Evolutionary conservation across 2,888 invertebrate genomes (phyloP).

Genomic region (Alentia gelatinosa): DNA sequence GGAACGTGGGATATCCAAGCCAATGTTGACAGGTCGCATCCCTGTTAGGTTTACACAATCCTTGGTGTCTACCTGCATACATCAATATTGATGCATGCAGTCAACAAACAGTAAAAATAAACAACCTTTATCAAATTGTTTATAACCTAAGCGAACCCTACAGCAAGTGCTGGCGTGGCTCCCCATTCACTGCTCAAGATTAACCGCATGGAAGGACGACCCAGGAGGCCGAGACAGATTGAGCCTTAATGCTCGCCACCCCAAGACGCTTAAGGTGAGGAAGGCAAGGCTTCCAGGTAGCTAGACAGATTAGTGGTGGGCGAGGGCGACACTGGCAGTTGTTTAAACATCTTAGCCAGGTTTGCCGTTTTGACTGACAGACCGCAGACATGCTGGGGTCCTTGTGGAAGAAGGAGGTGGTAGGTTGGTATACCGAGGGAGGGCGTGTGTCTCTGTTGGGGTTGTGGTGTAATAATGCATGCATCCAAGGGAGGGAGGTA

Average conservation of each 20-base stretch:
- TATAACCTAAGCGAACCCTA: neutral
- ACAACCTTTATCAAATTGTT: conserved; percentile 36
- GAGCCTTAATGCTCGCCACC: neutral
- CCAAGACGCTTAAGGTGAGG: neutral
- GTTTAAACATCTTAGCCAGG: neutral
- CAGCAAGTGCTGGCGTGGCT: neutral
- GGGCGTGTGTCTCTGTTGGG: too few species aligned
- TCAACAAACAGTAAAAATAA: conserved; percentile 33
- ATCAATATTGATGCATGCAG: conserved; percentile 17
- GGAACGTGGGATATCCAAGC: neutral
- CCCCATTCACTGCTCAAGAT: neutral
- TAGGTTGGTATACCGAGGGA: too few species aligned
- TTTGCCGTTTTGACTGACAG: neutral
- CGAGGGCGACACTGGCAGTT: neutral
- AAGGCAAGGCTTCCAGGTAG: neutral
- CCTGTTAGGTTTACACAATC: conserved; percentile 19
- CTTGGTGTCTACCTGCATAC: conserved; percentile 34
- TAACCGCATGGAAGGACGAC: neutral
- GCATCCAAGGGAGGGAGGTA: too few species aligned
- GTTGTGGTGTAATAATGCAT: too few species aligned
- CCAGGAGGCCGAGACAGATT: neutral
- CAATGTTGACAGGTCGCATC: neutral
- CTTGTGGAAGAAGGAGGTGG: too few species aligned
- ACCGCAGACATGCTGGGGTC: neutral
- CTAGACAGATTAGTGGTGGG: neutral